A percentile compares a stretch with the other conserved stretches of the same genome.
Conservation (phyloP, 2,113 vertebrate genomes). For the Spermophilus dauricus region DNA sequence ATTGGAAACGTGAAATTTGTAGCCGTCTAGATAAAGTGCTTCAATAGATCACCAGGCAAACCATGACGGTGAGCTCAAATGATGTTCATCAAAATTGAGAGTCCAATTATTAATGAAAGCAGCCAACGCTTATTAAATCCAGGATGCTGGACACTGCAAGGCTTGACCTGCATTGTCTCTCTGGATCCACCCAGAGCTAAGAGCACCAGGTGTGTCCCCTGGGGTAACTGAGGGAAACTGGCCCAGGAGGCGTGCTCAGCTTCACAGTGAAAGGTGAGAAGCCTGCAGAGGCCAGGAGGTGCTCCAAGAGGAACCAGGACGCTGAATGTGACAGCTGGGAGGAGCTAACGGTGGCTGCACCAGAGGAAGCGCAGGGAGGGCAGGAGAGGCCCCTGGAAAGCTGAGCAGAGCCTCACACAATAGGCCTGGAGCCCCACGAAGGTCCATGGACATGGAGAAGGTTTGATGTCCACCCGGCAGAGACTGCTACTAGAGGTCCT, state of each 20-base stretch:
- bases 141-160: background rate
- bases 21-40: background rate
- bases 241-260: too few species aligned
- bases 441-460: background rate
- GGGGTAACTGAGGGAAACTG: background rate
- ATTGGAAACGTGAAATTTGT: background rate
- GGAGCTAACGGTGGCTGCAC: too few species aligned
- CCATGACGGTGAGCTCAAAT: background rate
- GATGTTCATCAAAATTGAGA: background rate
- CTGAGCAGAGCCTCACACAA: background rate
- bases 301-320: too few species aligned
- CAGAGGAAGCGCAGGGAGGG: too few species aligned
- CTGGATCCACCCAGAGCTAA: too few species aligned
- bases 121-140: background rate
- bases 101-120: background rate
- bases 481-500: background rate
- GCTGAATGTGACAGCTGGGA: background rate
- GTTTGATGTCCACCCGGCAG: background rate
- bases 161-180: too few species aligned
- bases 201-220: too few species aligned
- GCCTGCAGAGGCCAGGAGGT: background rate
- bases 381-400: background rate
- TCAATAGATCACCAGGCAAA: too few species aligned
- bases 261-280: background rate
- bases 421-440: background rate